Percentiles rank a stretch among this genome's conserved stretches.
These are phyloP conservation scores for Chrysotoxum bicinctum DNA, from an alignment of 2,888 invertebrate genomes.

Conservation along the genomic window DNA sequence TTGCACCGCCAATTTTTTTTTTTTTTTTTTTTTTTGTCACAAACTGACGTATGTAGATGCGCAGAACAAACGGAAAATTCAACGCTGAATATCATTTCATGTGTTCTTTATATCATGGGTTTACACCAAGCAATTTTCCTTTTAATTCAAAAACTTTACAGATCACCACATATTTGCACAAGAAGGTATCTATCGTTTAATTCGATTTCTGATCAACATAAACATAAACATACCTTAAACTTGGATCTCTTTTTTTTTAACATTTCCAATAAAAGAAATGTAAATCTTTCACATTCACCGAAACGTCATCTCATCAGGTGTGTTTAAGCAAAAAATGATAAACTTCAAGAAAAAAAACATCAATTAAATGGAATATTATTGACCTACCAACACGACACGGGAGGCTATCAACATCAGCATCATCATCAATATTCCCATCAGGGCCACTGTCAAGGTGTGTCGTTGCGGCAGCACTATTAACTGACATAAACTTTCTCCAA, in stretches of 20 bases:
- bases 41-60: too few relatives aligned
- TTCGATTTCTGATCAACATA: neutral
- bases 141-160: too few relatives aligned
- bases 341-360: neutral
- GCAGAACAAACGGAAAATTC: too few relatives aligned
- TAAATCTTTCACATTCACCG: slow-evolving; percentile 21
- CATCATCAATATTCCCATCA: slow-evolving; percentile 50
- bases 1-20: too few relatives aligned
- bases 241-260: too few relatives aligned
- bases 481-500: slow-evolving; percentile 64
- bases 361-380: slow-evolving; percentile 41
- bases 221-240: neutral
- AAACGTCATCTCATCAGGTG: slow-evolving; percentile 38
- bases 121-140: too few relatives aligned
- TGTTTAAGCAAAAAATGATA: neutral
- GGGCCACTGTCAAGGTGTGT: slow-evolving; percentile 66
- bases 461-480: slow-evolving; percentile 25
- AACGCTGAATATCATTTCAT: too few relatives aligned
- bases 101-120: too few relatives aligned
- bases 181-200: too few relatives aligned
- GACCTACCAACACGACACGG: slow-evolving; percentile 39
- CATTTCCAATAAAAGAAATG: neutral
- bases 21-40: too few relatives aligned
- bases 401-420: slow-evolving; percentile 30
- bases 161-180: too few relatives aligned